Base-by-base conservation (phyloP, 1,140 invertebrate genomes). In the Zaprionus inermis region DNA sequence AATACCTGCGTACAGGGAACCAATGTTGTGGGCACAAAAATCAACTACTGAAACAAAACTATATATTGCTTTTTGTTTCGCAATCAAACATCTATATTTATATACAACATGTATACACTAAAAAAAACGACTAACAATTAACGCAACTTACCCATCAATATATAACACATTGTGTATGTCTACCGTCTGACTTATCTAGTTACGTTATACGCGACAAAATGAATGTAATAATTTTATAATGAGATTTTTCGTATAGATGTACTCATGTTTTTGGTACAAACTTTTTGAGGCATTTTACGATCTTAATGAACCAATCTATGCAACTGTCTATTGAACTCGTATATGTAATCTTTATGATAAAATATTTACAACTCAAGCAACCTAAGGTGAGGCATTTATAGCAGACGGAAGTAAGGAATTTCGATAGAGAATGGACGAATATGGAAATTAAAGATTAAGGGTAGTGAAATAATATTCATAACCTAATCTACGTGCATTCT, bases 231-330 rank as follows among this genome's bases (percentile, higher is more conserved):
- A 80, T 89, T 85, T 89, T 89, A 81, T 78, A 82, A 79, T 78
- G 84, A 89, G 74, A 89, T 89, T 88, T 85, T 84, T 79, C 70
- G 49, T 60, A 75, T 46, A 59, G 41, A 63, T 76, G 71, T 89
- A 84, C 78, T 78, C 79, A 73, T 64, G 65, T 79, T 79, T 83
- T 88, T 82, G 79, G 82, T 88, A 86, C 83, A 78, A 86, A 82
- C 82, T 89, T 88, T 88, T 88, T 89, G 80, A 90, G 66, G 84
- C 84, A 85, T 89, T 88, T 88, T 89, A 81, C 78, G 58, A 78
- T 68, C 67, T 74, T 65, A 71, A 75, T 82, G 52, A 76, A 66
- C 32, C 57, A 56, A 65, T 67, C 63, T 44, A 51, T 41, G 10
- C 36, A 73, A 57, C 56, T 73, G 30, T 65, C 32, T 58, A 74